Conservation (phyloP, 2,888 invertebrate species). For the Sipha maydis region DNA sequence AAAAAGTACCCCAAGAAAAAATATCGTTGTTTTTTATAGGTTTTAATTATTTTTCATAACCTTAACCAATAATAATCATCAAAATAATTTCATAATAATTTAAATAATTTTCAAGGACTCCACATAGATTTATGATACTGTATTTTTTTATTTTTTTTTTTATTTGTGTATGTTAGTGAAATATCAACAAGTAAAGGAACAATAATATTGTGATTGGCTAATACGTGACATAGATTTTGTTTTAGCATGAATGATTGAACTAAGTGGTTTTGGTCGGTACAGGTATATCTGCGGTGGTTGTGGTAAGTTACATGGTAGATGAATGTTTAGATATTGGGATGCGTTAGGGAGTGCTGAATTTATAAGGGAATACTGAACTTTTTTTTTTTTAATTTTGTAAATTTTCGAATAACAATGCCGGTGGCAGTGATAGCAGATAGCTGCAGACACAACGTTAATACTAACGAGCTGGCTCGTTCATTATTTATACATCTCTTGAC, state of each 20-base stretch:
- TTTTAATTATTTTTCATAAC: no score
- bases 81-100: no score
- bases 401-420: background rate
- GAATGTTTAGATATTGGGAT: background rate
- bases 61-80: no score
- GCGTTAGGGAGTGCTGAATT: background rate
- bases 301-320: background rate
- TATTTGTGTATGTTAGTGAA: no score
- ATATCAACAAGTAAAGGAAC: no score
- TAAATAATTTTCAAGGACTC: no score
- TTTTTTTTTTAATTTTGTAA: background rate
- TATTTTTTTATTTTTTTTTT: no score
- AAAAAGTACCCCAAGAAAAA: no score
- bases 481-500: constrained; percentile 11
- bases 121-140: no score
- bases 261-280: background rate
- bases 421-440: background rate
- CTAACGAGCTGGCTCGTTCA: background rate
- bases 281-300: background rate
- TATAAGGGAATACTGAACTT: background rate
- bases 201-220: background rate
- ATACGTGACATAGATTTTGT: background rate
- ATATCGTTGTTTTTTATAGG: no score
- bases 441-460: constrained; percentile 4
- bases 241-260: background rate